Conservation (phyloP, 1,140 invertebrate species). For the Limonius californicus region DNA sequence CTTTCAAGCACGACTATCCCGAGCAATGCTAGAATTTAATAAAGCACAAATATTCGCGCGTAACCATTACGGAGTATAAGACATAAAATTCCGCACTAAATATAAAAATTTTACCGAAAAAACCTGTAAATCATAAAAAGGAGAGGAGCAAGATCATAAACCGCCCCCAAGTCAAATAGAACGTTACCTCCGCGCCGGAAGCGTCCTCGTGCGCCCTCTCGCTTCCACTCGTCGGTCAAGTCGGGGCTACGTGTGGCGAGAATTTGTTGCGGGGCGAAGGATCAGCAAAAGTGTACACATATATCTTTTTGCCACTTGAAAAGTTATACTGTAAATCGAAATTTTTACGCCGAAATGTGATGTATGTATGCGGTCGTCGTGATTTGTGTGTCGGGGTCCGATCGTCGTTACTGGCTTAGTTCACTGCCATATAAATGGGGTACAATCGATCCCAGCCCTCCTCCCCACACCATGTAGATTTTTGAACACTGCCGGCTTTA, state of each 20-base stretch:
- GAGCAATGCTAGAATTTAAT: background rate
- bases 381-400: conserved; percentile 27
- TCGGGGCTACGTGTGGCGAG: background rate
- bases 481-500: conserved; percentile 3
- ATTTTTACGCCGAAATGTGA: conserved; percentile 30
- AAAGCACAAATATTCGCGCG: background rate
- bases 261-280: conserved; percentile 5
- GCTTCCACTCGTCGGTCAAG: too few relatives aligned
- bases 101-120: conserved; percentile 5
- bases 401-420: conserved; percentile 13
- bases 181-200: too few relatives aligned
- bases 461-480: background rate
- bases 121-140: conserved; percentile 20
- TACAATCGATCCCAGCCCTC: conserved; percentile 1
- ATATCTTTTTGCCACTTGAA: conserved; percentile 32
- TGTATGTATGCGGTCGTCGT: conserved; percentile 25
- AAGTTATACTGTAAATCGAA: conserved; percentile 33
- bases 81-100: background rate
- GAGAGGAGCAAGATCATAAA: conserved; percentile 15
- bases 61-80: background rate
- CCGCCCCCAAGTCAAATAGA: conserved; percentile 2
- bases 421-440: conserved; percentile 21
- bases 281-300: conserved; percentile 22
- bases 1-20: background rate
- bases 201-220: too few relatives aligned